Evolutionary conservation across 2,888 invertebrate genomes (phyloP), one percentile per base, ranked within the genome.

Genomic region (Chloroclystis v-ata): DNA sequence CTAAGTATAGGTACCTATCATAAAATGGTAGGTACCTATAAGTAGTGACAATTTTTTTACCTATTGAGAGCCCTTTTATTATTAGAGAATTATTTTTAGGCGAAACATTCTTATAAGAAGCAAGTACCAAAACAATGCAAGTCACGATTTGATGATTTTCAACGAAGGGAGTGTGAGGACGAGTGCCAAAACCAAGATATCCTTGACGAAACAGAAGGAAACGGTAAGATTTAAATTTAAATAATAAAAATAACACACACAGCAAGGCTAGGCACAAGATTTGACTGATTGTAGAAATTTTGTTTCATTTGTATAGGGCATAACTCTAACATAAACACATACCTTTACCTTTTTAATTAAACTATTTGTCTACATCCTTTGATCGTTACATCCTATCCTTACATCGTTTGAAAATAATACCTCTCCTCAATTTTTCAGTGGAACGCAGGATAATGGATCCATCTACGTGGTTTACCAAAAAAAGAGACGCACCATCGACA

Each of bases 121-220:
- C 75, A 77, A 47, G 82, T 84, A 2, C 68, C 83, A 0, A 68
- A 67, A 47, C 71, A 67, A 55, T 85, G 85, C 55, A 83, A 83
- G 55, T 64, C 59, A 1, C 69, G 76, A 37, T 74, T 65, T 47
- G 67, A 75, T 8, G 75, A 76, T 5, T 83, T 82, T 43, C 75
- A 83, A 43, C 65, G 71, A 26, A 59, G 50, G 8, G 67, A 70
- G 13, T 85, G 85, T 45, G 72, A 76, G 41, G 82, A 72, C 26
- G 67, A 72, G 8, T 83, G 84, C 41, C 26, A 59, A 7, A 59
- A 83, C 43, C 26, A 59, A 6, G 59, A 59, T 7, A 41, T 56
- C 2, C 56, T 60, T 16, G 54, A 40, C 2, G 59, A 62, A 25
- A 63, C 63, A 25, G 61, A 59, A 9, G 37, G 56, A 3, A 59